Base-by-base conservation (phyloP, 2,797 vertebrate species). In the Gymnothorax javanicus region DNA sequence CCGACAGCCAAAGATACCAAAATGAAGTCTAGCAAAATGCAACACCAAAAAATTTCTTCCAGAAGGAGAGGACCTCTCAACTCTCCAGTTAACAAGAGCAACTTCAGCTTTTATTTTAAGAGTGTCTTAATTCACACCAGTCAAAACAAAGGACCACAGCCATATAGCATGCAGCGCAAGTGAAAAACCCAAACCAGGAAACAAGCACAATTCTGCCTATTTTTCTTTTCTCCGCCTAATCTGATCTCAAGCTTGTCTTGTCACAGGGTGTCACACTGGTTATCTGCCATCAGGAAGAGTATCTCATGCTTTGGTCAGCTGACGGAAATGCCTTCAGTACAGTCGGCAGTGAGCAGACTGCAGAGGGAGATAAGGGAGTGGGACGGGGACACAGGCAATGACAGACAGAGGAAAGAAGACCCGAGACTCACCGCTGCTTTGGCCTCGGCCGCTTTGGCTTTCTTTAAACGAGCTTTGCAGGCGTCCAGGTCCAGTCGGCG, bases 401-500 rank as follows among this genome's bases (percentile, higher is more conserved):
- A 50, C 13, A 58, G 33, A 71, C n/a, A 54, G 58, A 77, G 23
- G 9, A 8, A 2, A 1, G 27, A 0, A 1, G 17, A 9, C 2
- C n/a, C 23, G 0, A 79, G 75, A 94, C 94, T 95, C 95, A 99
- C 98, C 90, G 96, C 93, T 83, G 97, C 97, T 93, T 97, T 99
- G 27, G 97, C 96, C 91, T 99, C 98, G 0, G 98, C 97, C 0
- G 96, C 91, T 91, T 97, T 98, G 83, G 98, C 98, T 87, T 97
- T 99, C 96, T 97, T 99, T 91, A 99, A 81, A 71, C 97, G 94
- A 0, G 98, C 92, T 91, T 99, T 99, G 94, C 96, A 97, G 87
- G 96, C 96, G 0, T 99, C 98, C 88, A 99, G 92, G 82, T 99
- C 98, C 88, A 99, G 94, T 0, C 98, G 97, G 0, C 97, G 96